These are phyloP conservation scores for Clostera curtula DNA, from an alignment of 2,888 invertebrate genomes.

Conservation along the genomic window DNA sequence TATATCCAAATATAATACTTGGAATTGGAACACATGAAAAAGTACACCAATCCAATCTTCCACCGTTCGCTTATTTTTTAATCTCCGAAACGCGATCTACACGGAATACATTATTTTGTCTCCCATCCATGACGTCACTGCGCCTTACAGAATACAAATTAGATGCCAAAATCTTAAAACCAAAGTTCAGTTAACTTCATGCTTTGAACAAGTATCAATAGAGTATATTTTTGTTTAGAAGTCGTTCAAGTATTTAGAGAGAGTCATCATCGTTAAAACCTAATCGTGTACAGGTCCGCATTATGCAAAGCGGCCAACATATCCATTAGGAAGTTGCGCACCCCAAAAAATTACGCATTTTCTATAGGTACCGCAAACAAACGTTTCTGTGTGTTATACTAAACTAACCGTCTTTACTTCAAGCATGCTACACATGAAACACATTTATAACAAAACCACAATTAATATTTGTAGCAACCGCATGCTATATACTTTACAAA, in stretches of 20 bases:
- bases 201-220: constrained; percentile 10
- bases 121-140: constrained; percentile 51
- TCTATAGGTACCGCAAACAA: no score
- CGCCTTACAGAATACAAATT: constrained; percentile 53
- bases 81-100: constrained; percentile 35
- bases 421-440: no score
- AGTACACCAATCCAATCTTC: constrained; percentile 4
- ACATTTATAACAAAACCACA: no score
- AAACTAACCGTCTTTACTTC: no score
- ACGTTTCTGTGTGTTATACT: no score
- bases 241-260: constrained; percentile 20
- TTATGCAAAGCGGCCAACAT: constrained; percentile 53
- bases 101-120: constrained; percentile 53
- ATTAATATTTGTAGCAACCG: no score
- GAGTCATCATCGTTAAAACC: constrained; percentile 66
- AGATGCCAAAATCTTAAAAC: constrained; percentile 32
- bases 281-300: constrained; percentile 62
- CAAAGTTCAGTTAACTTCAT: constrained; percentile 10
- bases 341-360: constrained; percentile 16
- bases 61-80: constrained; percentile 30
- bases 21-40: constrained; percentile 1
- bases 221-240: constrained; percentile 18
- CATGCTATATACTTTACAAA: no score
- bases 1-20: not conserved
- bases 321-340: constrained; percentile 42